These are phyloP conservation scores for Eristalis tenax DNA, from an alignment of 2,888 invertebrate genomes.

Conservation along the genomic window DNA sequence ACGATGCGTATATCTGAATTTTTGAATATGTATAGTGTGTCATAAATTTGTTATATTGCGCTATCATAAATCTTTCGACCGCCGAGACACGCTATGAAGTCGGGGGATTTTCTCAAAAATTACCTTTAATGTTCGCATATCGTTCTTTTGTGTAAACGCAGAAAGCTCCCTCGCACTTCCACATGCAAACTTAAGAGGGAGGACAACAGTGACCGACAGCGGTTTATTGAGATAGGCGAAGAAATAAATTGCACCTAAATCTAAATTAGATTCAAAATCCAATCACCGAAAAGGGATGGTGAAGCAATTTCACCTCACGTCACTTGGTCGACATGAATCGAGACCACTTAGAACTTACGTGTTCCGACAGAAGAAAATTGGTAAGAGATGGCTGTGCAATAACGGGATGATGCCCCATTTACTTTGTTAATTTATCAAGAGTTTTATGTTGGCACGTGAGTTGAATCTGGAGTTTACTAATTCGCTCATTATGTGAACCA, in stretches of 20 bases:
- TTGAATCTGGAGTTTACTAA: slow-evolving; percentile 74
- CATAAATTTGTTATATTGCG: slow-evolving; percentile 71
- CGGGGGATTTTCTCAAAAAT: slow-evolving; percentile 7
- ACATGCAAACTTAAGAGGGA: not conserved
- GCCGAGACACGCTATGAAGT: slow-evolving; percentile 26
- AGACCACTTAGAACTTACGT: not conserved
- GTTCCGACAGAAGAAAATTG: not conserved
- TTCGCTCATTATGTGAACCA: slow-evolving; percentile 40
- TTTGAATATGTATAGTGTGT: slow-evolving; percentile 40
- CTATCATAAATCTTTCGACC: slow-evolving; percentile 62
- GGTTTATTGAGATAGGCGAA: slow-evolving; percentile 32
- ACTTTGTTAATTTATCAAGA: slow-evolving; percentile 79
- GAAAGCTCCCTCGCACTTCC: slow-evolving; percentile 34
- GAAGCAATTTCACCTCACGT: slow-evolving; percentile 53
- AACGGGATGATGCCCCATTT: slow-evolving; percentile 73
- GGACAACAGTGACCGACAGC: not conserved
- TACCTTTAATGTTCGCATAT: slow-evolving; percentile 35
- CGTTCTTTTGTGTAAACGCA: not conserved
- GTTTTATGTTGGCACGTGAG: slow-evolving; percentile 79
- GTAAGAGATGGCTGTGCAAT: slow-evolving; percentile 59
- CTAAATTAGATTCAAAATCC: slow-evolving; percentile 75
- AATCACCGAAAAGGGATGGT: slow-evolving; percentile 69
- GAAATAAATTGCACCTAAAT: slow-evolving; percentile 75
- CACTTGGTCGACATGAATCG: slow-evolving; percentile 25
- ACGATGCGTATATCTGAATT: not conserved